phyloP scores from a whole-genome alignment of 2,113 vertebrate genomes.

The Dromaius novaehollandiae region DNA sequence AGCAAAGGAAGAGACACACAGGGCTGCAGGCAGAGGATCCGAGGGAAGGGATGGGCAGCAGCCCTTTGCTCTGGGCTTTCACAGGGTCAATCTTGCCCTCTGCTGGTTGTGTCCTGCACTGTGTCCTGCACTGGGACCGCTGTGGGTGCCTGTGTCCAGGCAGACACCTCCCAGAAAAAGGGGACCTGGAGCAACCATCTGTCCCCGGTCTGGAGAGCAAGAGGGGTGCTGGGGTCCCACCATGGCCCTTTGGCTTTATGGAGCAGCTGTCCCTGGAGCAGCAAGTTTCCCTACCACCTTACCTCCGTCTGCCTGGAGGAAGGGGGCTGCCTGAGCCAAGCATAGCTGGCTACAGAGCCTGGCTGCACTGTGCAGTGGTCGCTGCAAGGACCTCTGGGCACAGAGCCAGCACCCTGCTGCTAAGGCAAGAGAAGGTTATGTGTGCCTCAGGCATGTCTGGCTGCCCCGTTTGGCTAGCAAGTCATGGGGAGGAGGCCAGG shows the following conservation, averaged over 20 bases:
- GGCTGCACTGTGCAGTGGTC: rapidly evolving
- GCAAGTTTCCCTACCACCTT: no score
- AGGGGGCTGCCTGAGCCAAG: neutral
- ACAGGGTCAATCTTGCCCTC: neutral
- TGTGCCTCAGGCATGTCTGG: rapidly evolving
- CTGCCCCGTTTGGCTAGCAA: neutral
- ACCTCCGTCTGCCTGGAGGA: neutral
- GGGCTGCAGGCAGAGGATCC: neutral
- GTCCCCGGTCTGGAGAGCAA: neutral
- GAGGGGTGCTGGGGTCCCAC: neutral
- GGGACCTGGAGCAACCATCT: no score
- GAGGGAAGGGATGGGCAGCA: neutral
- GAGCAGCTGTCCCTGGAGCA: no score
- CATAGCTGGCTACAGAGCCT: neutral
- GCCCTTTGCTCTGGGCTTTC: neutral
- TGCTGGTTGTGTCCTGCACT: neutral
- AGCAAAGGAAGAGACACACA: neutral
- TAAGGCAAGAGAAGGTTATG: neutral
- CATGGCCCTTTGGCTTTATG: no score
- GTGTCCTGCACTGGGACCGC: no score
- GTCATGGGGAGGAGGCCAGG: neutral
- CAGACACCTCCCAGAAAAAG: no score
- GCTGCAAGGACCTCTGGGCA: neutral
- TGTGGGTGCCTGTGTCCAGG: no score
- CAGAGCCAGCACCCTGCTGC: neutral